These are phyloP conservation scores for Orthosia cruda DNA, from an alignment of 2,888 invertebrate genomes.

Conservation along the genomic window DNA sequence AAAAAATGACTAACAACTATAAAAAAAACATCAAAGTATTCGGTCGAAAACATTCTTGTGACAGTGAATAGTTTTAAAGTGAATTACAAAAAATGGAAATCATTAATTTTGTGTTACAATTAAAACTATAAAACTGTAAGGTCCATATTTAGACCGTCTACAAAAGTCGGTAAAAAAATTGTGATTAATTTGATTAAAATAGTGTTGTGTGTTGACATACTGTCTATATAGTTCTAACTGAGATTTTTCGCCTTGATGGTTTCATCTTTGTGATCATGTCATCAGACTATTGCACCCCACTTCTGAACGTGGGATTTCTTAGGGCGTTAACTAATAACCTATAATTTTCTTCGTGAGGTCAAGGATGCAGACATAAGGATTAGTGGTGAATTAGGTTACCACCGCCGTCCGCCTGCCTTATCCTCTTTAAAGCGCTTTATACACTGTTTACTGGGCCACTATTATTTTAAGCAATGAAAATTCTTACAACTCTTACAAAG, in stretches of 20 bases:
- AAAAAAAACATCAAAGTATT: constrained; percentile 18
- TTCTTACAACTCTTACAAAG: no score
- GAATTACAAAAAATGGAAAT: constrained; percentile 23
- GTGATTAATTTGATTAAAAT: constrained; percentile 45
- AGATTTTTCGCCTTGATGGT: neutral
- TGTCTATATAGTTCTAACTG: no score
- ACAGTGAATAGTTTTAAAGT: constrained; percentile 37
- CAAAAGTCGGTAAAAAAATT: neutral
- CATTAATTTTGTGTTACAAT: constrained; percentile 22
- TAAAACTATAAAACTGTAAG: constrained; percentile 26
- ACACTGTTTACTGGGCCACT: no score
- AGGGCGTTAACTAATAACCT: neutral
- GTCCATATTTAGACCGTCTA: neutral
- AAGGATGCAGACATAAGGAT: neutral
- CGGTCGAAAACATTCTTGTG: constrained; percentile 45
- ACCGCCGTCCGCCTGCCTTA: no score
- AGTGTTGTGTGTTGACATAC: neutral
- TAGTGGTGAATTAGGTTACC: neutral
- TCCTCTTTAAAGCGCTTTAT: no score
- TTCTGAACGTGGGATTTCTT: neutral
- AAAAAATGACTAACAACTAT: constrained; percentile 45
- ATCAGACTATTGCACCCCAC: neutral
- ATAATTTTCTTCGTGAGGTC: neutral
- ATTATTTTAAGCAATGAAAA: no score
- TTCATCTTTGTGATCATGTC: neutral